These are phyloP conservation scores for Hipparchia semele DNA, from an alignment of 2,888 invertebrate genomes.

Conservation along the genomic window DNA sequence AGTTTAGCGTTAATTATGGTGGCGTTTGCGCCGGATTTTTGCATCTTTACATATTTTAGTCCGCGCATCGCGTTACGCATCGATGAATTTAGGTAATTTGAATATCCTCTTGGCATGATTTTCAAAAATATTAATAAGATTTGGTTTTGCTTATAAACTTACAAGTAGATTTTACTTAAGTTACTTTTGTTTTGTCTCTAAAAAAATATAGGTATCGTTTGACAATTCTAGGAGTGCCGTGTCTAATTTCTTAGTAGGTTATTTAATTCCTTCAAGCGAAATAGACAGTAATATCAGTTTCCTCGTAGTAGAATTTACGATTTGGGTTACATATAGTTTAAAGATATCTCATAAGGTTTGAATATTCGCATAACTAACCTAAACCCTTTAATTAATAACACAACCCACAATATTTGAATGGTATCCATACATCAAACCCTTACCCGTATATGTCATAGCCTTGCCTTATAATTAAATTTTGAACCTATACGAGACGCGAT, in stretches of 20 bases:
- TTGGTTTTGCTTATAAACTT: too few relatives aligned
- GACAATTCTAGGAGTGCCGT: too few relatives aligned
- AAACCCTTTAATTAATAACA: constrained; percentile 20
- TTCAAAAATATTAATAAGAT: too few relatives aligned
- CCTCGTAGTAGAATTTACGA: background rate
- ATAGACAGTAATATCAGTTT: background rate
- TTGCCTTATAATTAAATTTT: constrained; percentile 26
- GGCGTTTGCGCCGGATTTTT: constrained; percentile 2
- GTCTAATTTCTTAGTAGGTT: background rate
- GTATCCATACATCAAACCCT: constrained; percentile 24
- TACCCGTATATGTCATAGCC: constrained; percentile 21
- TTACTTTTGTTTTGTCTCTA: too few relatives aligned
- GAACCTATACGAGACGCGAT: constrained; percentile 11
- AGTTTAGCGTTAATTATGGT: background rate
- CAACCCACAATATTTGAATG: constrained; percentile 23
- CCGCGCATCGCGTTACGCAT: too few relatives aligned
- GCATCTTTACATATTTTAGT: background rate
- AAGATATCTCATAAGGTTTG: constrained; percentile 12
- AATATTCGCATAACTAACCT: constrained; percentile 17
- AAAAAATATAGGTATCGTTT: too few relatives aligned
- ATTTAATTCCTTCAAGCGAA: background rate
- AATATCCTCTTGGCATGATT: too few relatives aligned
- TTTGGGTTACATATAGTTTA: background rate
- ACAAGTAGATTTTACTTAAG: too few relatives aligned
- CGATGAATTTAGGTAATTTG: too few relatives aligned